Evolutionary conservation across 2,888 invertebrate genomes (phyloP).

Genomic region (Lysandra bellargus): DNA sequence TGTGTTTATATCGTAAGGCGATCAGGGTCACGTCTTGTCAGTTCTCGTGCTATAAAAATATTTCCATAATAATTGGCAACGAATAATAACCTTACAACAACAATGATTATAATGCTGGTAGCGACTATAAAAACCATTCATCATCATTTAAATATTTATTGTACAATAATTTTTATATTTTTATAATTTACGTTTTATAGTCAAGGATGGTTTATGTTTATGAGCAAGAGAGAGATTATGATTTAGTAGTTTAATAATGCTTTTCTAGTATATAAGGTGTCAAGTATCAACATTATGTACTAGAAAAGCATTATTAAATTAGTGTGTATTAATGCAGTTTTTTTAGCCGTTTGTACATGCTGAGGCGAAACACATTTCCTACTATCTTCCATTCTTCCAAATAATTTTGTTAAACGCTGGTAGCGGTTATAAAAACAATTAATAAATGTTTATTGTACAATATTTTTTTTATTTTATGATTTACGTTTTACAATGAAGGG

Average conservation of each 20-base stretch:
- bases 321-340: too few relatives aligned
- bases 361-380: too few relatives aligned
- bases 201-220: not conserved
- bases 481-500: not conserved
- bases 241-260: not conserved
- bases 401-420: not conserved
- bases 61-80: slow-evolving; percentile 6
- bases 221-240: not conserved
- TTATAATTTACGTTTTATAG: not conserved
- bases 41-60: not conserved
- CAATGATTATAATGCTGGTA: not conserved
- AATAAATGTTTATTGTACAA: not conserved
- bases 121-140: not conserved
- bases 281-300: too few relatives aligned
- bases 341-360: too few relatives aligned
- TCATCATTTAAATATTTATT: too few relatives aligned
- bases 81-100: not conserved
- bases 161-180: not conserved
- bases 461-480: not conserved
- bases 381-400: too few relatives aligned
- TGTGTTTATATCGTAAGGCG: not conserved
- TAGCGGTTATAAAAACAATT: not conserved
- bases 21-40: not conserved
- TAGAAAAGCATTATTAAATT: too few relatives aligned
- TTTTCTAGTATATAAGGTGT: too few relatives aligned